Evolutionary conservation across 2,113 vertebrate species (phyloP).

Genomic region (Cyanoramphus novaezelandiae): DNA sequence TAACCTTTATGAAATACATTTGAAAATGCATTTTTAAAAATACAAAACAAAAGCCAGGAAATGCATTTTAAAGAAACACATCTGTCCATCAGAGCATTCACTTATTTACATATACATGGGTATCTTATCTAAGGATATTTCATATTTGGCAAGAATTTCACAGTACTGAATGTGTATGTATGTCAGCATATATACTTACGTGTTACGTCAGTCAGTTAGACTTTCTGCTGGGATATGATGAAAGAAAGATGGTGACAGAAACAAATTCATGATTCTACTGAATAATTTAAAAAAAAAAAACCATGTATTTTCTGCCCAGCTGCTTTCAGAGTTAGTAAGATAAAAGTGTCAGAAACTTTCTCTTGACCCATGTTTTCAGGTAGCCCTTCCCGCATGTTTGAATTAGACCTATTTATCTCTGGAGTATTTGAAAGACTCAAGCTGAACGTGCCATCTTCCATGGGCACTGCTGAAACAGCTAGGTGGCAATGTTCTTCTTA

Average conservation of each 20-base stretch:
- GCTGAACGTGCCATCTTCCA: not conserved
- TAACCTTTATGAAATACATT: not conserved
- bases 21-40: not conserved
- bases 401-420: not conserved
- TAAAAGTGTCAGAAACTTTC: not conserved
- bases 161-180: not conserved
- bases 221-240: slow-evolving; percentile 47
- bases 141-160: slow-evolving; percentile 34
- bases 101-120: not conserved
- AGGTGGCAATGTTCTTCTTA: slow-evolving; percentile 71
- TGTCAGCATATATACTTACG: not conserved
- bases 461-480: slow-evolving; percentile 43
- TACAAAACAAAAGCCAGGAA: not conserved
- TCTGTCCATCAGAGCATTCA: not conserved
- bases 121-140: slow-evolving; percentile 13
- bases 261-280: not conserved
- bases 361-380: not conserved
- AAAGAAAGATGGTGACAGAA: slow-evolving; percentile 44
- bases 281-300: slow-evolving; percentile 4
- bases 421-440: not conserved
- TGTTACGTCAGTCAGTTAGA: slow-evolving; percentile 27
- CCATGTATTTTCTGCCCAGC: not conserved
- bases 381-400: not conserved
- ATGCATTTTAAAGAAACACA: not conserved
- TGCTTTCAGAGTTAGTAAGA: not conserved